Evolutionary conservation across 2,113 vertebrate genomes (phyloP), one percentile per base, ranked within the genome.

Genomic region (Azemiops feae): DNA sequence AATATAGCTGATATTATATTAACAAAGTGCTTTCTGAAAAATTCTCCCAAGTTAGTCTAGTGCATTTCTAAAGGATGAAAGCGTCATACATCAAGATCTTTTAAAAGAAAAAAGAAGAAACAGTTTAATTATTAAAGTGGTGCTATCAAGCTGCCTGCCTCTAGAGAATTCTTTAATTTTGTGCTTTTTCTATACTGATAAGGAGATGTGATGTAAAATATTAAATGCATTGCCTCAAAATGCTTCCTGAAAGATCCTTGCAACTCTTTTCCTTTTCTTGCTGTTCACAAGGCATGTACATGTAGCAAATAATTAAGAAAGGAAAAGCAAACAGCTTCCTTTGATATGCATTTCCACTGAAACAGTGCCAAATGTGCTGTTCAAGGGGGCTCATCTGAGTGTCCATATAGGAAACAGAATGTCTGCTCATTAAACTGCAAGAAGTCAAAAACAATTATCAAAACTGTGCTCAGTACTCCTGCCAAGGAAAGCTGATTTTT

Each of bases 71-170:
- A 96, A n/a, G 92, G 57, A 92, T 86, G 27, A 92, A 69, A 87
- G 94, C 94, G 64, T 93, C 1, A 4, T 81, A 88, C 50, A 91
- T 74, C 0, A 52, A 95, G 45, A 52, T 95, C 52, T 93, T 96
- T 52, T 50, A 16, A 74, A 92, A 89, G 87, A 89, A 92, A 92
- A 88, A 92, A 85, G 50, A 96, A 89, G 55, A 30, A 89, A 94
- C 57, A 52, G 22, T 87, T 97, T 96, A 97, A 96, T 97, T 96
- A 97, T 97, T 97, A 95, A 97, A 94, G 45, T 86, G 50, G 1
- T 89, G n/a, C 94, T 95, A 94, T 92, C 94, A 91, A 57, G 92
- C 87, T 91, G 92, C 94, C 60, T 39, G 85, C 94, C 95, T 94
- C 91, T 23, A 86, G 94, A 93, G 95, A 96, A 95, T 52, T 93